phyloP scores from a whole-genome alignment of 2,888 invertebrate species.

The Drosophila anomalipes region DNA sequence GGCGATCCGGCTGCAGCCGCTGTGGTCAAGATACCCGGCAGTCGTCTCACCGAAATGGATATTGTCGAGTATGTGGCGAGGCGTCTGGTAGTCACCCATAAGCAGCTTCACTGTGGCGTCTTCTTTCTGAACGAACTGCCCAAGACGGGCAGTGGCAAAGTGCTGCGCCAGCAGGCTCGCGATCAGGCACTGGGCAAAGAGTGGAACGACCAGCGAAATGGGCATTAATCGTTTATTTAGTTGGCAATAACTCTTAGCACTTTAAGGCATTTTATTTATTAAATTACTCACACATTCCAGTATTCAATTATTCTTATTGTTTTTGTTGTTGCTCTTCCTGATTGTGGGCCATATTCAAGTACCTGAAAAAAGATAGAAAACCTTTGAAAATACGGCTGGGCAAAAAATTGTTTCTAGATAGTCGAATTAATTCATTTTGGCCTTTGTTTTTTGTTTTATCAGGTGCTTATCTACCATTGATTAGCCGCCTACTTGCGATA shows the following conservation, averaged over 20 bases:
- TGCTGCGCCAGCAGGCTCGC: constrained; percentile 75
- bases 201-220: constrained; percentile 72
- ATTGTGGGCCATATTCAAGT: background rate
- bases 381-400: constrained; percentile 18
- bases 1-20: constrained; percentile 83
- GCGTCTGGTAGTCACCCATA: constrained; percentile 77
- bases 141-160: constrained; percentile 81
- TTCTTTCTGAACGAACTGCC: constrained; percentile 82
- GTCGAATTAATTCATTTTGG: constrained; percentile 40
- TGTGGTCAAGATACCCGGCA: constrained; percentile 72
- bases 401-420: constrained; percentile 24
- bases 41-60: constrained; percentile 75
- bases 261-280: constrained; percentile 35
- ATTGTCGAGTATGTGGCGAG: constrained; percentile 80
- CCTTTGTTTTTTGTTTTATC: constrained; percentile 54
- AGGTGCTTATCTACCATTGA: constrained; percentile 62
- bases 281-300: constrained; percentile 53
- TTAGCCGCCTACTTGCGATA: constrained; percentile 32
- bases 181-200: constrained; percentile 80
- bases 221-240: constrained; percentile 38
- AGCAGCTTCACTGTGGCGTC: constrained; percentile 82
- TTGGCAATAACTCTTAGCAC: constrained; percentile 19
- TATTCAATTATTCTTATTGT: constrained; percentile 29
- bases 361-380: constrained; percentile 8
- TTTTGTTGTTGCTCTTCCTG: constrained; percentile 7